These are phyloP conservation scores for Apocrypta bakeri DNA, from an alignment of 1,140 invertebrate genomes.

Conservation along the genomic window DNA sequence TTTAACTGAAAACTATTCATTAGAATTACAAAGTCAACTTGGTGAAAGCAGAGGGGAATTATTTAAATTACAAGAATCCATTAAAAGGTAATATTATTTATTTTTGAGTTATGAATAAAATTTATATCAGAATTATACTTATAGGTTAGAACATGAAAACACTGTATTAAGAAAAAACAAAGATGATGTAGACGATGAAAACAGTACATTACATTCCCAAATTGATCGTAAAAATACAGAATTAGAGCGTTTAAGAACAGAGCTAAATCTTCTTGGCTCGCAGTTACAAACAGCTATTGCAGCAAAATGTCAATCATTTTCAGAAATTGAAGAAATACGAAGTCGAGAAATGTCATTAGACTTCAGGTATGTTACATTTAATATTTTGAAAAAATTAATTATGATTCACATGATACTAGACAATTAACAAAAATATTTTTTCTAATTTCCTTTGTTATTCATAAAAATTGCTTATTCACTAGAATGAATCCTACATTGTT, in stretches of 20 bases:
- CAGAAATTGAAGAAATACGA: slow-evolving; percentile 85
- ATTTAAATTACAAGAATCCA: slow-evolving; percentile 77
- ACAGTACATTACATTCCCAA: slow-evolving; percentile 81
- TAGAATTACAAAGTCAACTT: slow-evolving; percentile 78
- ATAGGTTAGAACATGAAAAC: slow-evolving; percentile 75
- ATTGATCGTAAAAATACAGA: slow-evolving; percentile 82
- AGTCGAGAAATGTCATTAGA: slow-evolving; percentile 86
- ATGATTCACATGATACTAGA: too few species aligned
- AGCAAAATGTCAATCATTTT: slow-evolving; percentile 88
- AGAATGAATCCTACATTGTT: too few species aligned
- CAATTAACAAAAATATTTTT: too few species aligned
- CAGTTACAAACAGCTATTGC: slow-evolving; percentile 82
- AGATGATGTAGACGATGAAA: slow-evolving; percentile 81
- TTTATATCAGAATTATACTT: not conserved
- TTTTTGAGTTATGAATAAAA: not conserved
- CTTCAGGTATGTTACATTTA: slow-evolving; percentile 75
- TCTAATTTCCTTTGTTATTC: too few species aligned
- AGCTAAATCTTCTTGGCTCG: slow-evolving; percentile 78
- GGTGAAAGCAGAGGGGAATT: slow-evolving; percentile 78
- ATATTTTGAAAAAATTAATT: not conserved
- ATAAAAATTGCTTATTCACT: too few species aligned
- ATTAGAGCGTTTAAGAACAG: slow-evolving; percentile 80
- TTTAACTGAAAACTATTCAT: slow-evolving; percentile 77
- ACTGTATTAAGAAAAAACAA: slow-evolving; percentile 76
- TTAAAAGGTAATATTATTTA: slow-evolving; percentile 64